phyloP scores from a whole-genome alignment of 2,113 vertebrate species.

The Pseudopodoces humilis region DNA sequence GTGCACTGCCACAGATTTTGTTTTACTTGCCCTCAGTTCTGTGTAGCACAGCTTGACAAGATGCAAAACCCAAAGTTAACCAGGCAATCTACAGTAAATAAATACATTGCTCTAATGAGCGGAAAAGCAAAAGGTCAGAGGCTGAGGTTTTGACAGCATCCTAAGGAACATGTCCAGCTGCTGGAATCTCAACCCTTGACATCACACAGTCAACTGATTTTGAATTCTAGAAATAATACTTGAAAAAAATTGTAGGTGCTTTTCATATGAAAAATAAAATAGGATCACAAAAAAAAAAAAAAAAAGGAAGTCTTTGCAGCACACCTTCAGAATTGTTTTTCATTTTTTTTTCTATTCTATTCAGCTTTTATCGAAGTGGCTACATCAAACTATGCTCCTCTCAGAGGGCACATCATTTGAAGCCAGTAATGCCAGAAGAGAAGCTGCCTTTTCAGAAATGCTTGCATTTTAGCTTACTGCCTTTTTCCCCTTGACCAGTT shows the following conservation, averaged over 20 bases:
- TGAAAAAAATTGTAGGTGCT: background rate
- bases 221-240: background rate
- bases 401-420: constrained; percentile 66
- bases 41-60: background rate
- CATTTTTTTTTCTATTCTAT: constrained; percentile 44
- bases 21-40: background rate
- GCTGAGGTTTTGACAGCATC: background rate
- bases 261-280: constrained; percentile 7
- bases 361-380: constrained; percentile 60
- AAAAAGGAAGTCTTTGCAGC: background rate
- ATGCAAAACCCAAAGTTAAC: background rate
- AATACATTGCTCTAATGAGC: background rate
- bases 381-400: constrained; percentile 66
- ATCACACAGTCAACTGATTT: background rate
- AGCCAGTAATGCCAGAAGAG: constrained; percentile 53
- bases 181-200: background rate
- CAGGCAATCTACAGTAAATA: background rate
- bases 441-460: constrained; percentile 39
- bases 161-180: background rate
- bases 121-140: background rate
- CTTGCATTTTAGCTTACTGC: constrained; percentile 60
- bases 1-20: background rate
- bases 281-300: background rate
- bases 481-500: constrained; percentile 24
- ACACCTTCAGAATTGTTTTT: constrained; percentile 39